Conservation (phyloP, 2,888 invertebrate genomes). For the Aphrophora alni region DNA sequence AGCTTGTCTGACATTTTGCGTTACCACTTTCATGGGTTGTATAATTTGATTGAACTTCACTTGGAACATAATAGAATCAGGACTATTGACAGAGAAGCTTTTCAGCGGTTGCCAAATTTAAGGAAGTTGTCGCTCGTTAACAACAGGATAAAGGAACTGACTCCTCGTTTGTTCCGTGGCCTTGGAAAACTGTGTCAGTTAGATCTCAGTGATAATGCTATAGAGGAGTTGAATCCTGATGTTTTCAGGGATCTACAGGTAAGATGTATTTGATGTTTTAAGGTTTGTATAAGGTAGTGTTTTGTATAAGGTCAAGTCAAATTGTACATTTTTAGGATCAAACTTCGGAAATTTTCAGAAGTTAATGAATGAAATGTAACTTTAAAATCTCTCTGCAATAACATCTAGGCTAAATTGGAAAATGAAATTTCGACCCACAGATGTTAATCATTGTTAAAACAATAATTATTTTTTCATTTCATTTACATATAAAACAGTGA, state of each 20-base stretch:
- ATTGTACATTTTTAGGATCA: no score
- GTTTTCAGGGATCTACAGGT: slow-evolving; percentile 76
- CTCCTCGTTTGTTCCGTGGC: slow-evolving; percentile 66
- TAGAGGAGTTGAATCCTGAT: slow-evolving; percentile 77
- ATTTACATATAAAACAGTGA: no score
- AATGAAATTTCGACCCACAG: no score
- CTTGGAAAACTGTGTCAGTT: slow-evolving; percentile 73
- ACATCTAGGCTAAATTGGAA: no score
- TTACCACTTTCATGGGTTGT: slow-evolving; percentile 78
- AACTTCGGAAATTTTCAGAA: no score
- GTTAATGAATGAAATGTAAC: no score
- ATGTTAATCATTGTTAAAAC: no score
- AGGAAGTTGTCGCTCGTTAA: slow-evolving; percentile 69
- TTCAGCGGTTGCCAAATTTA: slow-evolving; percentile 74
- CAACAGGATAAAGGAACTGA: slow-evolving; percentile 55
- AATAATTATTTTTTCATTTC: no score
- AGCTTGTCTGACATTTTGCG: slow-evolving; percentile 68
- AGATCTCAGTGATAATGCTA: slow-evolving; percentile 77
- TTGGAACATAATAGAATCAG: slow-evolving; percentile 77
- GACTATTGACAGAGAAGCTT: slow-evolving; percentile 76
- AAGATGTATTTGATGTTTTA: no score
- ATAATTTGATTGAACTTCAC: slow-evolving; percentile 72
- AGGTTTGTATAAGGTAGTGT: not conserved
- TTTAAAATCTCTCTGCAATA: no score
- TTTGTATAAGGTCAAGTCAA: no score